Base-by-base conservation (phyloP, 2,113 vertebrate genomes). In the Megaptera novaeangliae region DNA sequence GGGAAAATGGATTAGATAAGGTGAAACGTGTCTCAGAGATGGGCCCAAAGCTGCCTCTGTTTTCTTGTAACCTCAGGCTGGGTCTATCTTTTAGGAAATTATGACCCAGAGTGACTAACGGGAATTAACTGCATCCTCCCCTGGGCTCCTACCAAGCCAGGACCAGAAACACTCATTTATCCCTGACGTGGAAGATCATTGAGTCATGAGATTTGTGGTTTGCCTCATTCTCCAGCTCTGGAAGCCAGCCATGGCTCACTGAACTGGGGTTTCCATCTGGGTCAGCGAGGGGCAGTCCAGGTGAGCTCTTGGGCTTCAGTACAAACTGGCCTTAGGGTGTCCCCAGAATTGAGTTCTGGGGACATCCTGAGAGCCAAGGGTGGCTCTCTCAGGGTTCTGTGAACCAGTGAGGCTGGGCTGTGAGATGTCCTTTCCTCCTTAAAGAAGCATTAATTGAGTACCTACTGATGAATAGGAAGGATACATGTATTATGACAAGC, bases 1-100 rank as follows among this genome's bases (percentile, higher is more conserved):
- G 81, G 61, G 81, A 89, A 95, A 71, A 18, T 10, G 46, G 25
- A 87, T 63, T 77, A 68, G 94, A 82, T 92, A 61, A 91, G 80
- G 88, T 59, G 52, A 82, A 96, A 91, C 29, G 41, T 74, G 23
- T 80, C 75, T 97, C 75, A 64, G 81, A 94, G 84, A 81, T 64
- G 49, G 18, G 4, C n/a, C 44, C 63, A 20, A 81, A 75, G 52
- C 15, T 46, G n/a, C 66, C 80, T 68, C 74, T 68, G 61, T 80
- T 61, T 95, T 71, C 66, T 78, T 11, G 0, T 25, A 31, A n/a
- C 80, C 64, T 89, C 20, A 66, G 88, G 92, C 63, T 92, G 59
- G 34, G 25, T 71, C 57, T 63, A 69, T 63, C 36, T 95, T 85
- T 93, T 31, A 68, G 64, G n/a, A 91, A n/a, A 71, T 0, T 39